Base-by-base conservation (phyloP, 2,888 invertebrate species). In the Argyra leucocephala region DNA sequence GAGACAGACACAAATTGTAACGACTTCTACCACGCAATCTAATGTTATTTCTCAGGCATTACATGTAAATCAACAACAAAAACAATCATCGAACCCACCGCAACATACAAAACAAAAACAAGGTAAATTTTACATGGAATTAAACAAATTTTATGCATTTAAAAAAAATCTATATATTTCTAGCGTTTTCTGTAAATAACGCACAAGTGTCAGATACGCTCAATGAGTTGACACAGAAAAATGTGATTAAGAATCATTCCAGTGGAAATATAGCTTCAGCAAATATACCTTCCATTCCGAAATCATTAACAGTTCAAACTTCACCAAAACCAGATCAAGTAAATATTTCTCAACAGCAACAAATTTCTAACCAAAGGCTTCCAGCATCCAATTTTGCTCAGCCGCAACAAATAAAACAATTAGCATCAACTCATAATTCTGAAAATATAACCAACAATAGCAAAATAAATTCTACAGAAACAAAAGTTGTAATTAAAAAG, bases 81-180 rank as follows among this genome's bases (percentile, higher is more conserved):
- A 62, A 9, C 57, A 22, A 2, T 65, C 66, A 36, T 63, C 61
- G 37, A 36, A 62, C 62, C 26, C 61, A 12, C n/a, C 24, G 31
- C 68, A 68, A 63, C 67, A 69, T 65, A 66, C 65, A 57, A 69
- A 66, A 60, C 66, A 65, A 63, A 69, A 66, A 66, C 68, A 15
- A 48, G 48, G 48, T 48, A 48, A 2, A 31, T 31, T 31, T 6
- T 31, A 2, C 12, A 6, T 12, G 1, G 31, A 31, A 10, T 31
- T 6, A 31, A 12, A 31, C 12, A 31, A 31, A 10, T 31, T 10
- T 7, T 31, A 31, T n/a, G n/a, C 3, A 31, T 31, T 6, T 12
- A 48, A 9, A 48, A 48, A 48, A 18, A 48, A 48, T 1, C 18
- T 48, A 48, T n/a, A 31, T 7, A 31, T 31, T 31, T 31, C 10